Conservation (phyloP, 2,797 vertebrate genomes). For the Lerista edwardsae region DNA sequence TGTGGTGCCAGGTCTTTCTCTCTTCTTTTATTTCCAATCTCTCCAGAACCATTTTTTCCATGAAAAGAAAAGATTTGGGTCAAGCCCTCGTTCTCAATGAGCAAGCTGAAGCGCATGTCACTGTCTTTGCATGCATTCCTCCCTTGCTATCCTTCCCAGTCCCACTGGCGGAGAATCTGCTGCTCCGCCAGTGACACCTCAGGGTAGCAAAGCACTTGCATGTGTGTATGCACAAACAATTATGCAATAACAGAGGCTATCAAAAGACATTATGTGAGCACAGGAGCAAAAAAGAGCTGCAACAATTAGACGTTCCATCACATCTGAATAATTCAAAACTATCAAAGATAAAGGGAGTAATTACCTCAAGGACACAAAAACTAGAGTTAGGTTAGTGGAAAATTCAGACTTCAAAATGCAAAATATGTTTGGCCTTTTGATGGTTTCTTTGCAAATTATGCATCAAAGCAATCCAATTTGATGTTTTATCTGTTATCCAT, state of each 20-base stretch:
- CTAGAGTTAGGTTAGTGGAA: neutral
- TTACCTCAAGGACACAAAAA: neutral
- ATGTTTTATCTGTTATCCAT: neutral
- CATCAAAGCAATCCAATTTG: neutral
- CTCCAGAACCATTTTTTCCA: neutral
- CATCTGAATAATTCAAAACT: neutral
- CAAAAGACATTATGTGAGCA: neutral
- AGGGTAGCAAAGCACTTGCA: neutral
- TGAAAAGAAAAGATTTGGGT: neutral
- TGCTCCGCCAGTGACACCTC: neutral
- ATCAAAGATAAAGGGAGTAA: neutral
- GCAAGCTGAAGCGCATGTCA: neutral
- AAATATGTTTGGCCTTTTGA: neutral
- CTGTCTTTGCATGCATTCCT: neutral
- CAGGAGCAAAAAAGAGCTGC: neutral
- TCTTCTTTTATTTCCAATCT: neutral
- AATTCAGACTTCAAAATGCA: neutral
- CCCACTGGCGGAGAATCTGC: neutral
- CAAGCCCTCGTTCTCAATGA: neutral
- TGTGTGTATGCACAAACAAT: neutral
- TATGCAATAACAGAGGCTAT: neutral
- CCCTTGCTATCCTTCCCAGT: neutral
- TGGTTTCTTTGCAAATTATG: neutral
- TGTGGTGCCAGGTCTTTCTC: neutral
- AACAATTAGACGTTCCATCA: neutral